A percentile compares a stretch with the other conserved stretches of the same genome.
Conservation (phyloP, 1,140 invertebrate genomes). For the Batillaria attramentaria region DNA sequence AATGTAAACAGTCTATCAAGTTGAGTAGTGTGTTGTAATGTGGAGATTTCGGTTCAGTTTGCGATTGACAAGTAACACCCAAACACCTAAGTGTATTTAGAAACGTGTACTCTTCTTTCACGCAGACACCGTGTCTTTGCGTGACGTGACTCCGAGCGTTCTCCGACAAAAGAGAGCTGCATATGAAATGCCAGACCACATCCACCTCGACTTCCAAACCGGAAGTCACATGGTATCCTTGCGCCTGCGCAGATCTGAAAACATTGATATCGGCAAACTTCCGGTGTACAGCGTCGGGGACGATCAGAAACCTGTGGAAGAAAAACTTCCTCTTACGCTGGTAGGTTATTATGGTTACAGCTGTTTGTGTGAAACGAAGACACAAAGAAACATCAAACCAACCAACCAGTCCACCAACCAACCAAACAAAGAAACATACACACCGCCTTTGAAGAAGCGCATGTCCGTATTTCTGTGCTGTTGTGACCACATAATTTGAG, state of each 20-base stretch:
- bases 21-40: no score
- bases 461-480: not conserved
- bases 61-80: no score
- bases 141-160: constrained; percentile 7
- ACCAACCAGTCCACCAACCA: no score
- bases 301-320: constrained; percentile 9
- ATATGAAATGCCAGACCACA: constrained; percentile 4
- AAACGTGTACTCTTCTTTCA: not conserved
- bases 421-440: not conserved
- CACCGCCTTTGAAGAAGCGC: not conserved
- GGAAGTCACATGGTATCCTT: not conserved
- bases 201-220: constrained; percentile 16
- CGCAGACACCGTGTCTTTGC: constrained; percentile 12
- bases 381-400: no score
- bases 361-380: no score
- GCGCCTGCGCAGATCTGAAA: constrained; percentile 13
- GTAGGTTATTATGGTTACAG: no score
- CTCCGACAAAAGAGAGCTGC: not conserved
- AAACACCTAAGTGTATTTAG: no score
- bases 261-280: constrained; percentile 1
- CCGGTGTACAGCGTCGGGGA: constrained; percentile 10
- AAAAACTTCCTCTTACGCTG: not conserved
- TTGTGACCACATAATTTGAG: not conserved
- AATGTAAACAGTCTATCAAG: no score
- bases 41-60: no score